Evolutionary conservation across 2,113 vertebrate species (phyloP).

Genomic region (Camelus dromedarius): DNA sequence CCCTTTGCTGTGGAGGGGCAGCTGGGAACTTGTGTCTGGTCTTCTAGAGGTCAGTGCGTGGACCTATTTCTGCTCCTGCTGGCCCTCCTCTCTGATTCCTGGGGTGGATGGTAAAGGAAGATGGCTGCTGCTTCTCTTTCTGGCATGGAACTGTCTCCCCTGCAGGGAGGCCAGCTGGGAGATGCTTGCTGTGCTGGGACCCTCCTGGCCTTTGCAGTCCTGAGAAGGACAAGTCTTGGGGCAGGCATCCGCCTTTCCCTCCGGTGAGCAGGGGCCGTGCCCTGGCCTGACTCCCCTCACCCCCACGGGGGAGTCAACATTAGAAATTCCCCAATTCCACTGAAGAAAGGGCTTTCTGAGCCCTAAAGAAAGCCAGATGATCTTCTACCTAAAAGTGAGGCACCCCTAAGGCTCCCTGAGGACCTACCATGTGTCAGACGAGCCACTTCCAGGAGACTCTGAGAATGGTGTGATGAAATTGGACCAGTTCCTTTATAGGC

Average conservation of each 20-base stretch:
- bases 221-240: background rate
- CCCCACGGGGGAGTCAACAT: background rate
- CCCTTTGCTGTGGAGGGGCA: background rate
- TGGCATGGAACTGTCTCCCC: background rate
- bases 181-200: background rate
- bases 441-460: background rate
- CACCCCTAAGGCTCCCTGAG: background rate
- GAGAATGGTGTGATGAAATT: background rate
- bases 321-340: background rate
- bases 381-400: background rate
- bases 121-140: background rate
- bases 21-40: background rate
- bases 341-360: background rate
- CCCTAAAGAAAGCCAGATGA: background rate
- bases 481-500: background rate
- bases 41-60: rapidly evolving
- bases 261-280: background rate
- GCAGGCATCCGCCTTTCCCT: background rate
- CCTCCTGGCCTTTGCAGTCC: background rate
- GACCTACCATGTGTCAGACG: background rate
- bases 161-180: background rate
- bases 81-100: background rate
- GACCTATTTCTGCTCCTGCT: background rate
- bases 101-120: background rate
- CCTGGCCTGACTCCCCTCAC: background rate